These are phyloP conservation scores for Lycaon pictus DNA, from an alignment of 2,113 vertebrate genomes.

Conservation along the genomic window DNA sequence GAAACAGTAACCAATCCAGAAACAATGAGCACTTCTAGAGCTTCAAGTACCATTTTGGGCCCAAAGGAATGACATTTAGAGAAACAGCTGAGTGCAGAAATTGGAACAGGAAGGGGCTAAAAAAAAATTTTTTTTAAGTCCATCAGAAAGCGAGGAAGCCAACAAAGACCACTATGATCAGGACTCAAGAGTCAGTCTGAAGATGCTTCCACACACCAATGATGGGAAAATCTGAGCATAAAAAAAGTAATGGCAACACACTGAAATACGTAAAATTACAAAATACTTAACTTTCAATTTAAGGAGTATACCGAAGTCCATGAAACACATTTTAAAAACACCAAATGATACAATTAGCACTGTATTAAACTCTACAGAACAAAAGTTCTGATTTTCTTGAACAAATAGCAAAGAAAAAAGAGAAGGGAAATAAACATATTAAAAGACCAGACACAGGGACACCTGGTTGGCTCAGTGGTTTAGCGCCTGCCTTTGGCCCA, in stretches of 20 bases:
- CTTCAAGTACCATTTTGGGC: not conserved
- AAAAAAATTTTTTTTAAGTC: not conserved
- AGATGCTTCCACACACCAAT: not conserved
- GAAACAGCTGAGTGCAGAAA: not conserved
- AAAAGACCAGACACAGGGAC: not conserved
- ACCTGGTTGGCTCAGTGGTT: too few species aligned
- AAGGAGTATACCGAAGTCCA: slow-evolving; percentile 38
- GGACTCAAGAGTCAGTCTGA: not conserved
- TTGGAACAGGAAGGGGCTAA: not conserved
- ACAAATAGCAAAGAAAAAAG: not conserved
- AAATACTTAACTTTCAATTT: not conserved
- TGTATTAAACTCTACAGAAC: not conserved
- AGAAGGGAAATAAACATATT: not conserved
- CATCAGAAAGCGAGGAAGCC: slow-evolving; percentile 34
- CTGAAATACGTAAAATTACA: slow-evolving; percentile 34
- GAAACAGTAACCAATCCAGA: slow-evolving; percentile 41
- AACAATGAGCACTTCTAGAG: not conserved
- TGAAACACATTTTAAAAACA: slow-evolving; percentile 6
- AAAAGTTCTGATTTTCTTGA: not conserved
- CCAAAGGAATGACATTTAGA: not conserved
- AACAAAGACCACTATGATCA: not conserved
- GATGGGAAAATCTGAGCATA: not conserved
- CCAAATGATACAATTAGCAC: not conserved
- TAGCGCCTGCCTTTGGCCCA: too few species aligned
- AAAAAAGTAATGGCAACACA: not conserved